These are phyloP conservation scores for Andrena bucephala DNA, from an alignment of 2,888 invertebrate species.

Conservation along the genomic window DNA sequence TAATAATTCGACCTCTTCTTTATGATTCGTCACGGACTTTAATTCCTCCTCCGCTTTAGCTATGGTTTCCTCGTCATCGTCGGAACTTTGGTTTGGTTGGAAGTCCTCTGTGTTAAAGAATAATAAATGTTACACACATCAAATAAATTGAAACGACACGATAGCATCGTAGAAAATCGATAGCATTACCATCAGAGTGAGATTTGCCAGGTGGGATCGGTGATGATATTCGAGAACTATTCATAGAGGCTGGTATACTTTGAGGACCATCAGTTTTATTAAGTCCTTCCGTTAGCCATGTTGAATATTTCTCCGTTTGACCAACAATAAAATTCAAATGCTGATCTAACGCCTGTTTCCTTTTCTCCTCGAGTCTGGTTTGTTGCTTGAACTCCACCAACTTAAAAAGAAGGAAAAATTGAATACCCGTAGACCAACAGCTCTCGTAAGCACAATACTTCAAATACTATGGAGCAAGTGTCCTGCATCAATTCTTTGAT, in stretches of 20 bases:
- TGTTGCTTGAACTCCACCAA: conserved; percentile 97
- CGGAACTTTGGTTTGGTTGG: conserved; percentile 91
- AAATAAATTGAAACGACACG: neutral
- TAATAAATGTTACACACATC: neutral
- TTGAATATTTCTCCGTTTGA: conserved; percentile 98
- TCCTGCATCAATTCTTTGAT: conserved; percentile 68
- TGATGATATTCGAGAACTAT: conserved; percentile 84
- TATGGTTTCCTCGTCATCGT: conserved; percentile 97
- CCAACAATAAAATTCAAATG: conserved; percentile 99
- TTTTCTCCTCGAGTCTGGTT: conserved; percentile 96
- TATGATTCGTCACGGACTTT: conserved; percentile 86
- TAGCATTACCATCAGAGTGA: conserved; percentile 81
- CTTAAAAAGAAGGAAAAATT: conserved; percentile 84
- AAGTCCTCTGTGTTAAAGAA: conserved; percentile 89
- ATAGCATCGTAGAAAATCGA: neutral
- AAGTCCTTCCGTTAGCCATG: conserved; percentile 94
- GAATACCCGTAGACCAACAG: neutral
- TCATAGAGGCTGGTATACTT: conserved; percentile 83
- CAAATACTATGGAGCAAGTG: conserved; percentile 35
- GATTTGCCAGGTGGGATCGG: conserved; percentile 80
- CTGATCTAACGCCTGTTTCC: conserved; percentile 97
- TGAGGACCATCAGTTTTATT: conserved; percentile 86
- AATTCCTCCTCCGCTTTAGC: conserved; percentile 92
- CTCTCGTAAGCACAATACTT: neutral
- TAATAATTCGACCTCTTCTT: conserved; percentile 93